phyloP scores from a whole-genome alignment of 2,113 vertebrate genomes.

The Anhinga rufa region DNA sequence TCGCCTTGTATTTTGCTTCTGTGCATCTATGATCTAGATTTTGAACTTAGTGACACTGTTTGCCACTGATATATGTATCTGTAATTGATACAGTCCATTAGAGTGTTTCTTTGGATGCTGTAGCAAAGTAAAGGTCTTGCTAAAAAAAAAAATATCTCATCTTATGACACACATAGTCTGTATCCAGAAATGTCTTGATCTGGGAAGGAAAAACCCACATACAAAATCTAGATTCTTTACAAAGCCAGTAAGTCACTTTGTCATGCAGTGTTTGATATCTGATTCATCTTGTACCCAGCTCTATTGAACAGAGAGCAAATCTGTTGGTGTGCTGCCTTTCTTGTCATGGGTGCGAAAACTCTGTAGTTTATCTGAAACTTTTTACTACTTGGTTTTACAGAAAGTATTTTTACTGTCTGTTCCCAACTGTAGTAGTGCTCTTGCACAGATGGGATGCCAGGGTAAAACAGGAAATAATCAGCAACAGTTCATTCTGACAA shows the following conservation, averaged over 20 bases:
- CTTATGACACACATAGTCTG: rapidly evolving
- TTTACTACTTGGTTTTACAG: background rate
- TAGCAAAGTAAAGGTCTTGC: background rate
- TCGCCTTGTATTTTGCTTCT: background rate
- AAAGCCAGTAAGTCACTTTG: background rate
- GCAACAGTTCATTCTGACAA: background rate
- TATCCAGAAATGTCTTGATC: background rate
- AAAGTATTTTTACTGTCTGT: background rate
- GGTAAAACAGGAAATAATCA: background rate
- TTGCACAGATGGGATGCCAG: background rate
- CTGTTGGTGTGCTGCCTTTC: background rate
- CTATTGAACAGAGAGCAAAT: background rate
- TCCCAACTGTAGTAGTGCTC: background rate
- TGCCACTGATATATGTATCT: background rate
- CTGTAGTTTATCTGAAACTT: background rate
- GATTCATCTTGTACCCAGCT: background rate
- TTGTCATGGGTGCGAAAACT: background rate
- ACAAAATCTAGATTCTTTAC: background rate
- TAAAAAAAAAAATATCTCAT: background rate
- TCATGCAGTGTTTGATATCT: background rate
- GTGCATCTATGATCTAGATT: background rate
- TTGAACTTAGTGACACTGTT: background rate
- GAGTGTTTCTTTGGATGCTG: background rate
- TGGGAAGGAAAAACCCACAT: background rate
- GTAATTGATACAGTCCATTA: background rate